A percentile compares a stretch with the other conserved stretches of the same genome.
phyloP scores from a whole-genome alignment of 1,140 invertebrate genomes.

The Euwallacea fornicatus region DNA sequence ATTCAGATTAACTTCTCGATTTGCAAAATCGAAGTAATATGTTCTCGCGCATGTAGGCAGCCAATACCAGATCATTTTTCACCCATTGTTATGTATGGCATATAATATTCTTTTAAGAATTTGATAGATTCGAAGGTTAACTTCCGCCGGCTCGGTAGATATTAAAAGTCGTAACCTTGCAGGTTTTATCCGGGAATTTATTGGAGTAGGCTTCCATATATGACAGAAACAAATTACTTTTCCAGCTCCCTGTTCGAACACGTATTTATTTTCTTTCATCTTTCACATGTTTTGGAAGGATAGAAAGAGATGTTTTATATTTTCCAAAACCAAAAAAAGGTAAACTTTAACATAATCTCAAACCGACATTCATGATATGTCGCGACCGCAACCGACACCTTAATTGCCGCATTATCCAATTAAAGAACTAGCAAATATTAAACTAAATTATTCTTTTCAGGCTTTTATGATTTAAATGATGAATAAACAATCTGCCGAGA shows the following conservation, averaged over 20 bases:
- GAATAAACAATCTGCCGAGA: too few species aligned
- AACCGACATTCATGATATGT: too few species aligned
- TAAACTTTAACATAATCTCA: too few species aligned
- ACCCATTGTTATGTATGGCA: conserved; percentile 13
- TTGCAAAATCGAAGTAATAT: background rate
- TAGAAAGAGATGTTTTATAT: too few species aligned
- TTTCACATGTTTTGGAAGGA: too few species aligned
- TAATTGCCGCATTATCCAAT: too few species aligned
- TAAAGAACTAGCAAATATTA: too few species aligned
- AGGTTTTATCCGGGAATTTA: conserved; percentile 12
- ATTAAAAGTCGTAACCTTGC: conserved; percentile 23
- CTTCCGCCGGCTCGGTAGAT: conserved; percentile 17
- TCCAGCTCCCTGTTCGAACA: conserved; percentile 5
- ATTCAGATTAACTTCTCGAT: conserved; percentile 2
- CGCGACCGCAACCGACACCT: too few species aligned
- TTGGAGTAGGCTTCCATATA: conserved; percentile 11
- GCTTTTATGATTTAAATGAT: too few species aligned
- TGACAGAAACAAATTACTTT: conserved; percentile 19
- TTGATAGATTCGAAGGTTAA: conserved; percentile 23
- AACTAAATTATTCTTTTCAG: too few species aligned
- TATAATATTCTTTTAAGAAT: conserved; percentile 26
- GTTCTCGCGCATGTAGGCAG: too few species aligned
- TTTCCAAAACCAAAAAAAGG: too few species aligned
- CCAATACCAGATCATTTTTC: conserved; percentile 20
- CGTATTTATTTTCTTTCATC: conserved; percentile 7